These are phyloP conservation scores for Drosophila suboccidentalis DNA, from an alignment of 2,888 invertebrate genomes.

Conservation along the genomic window DNA sequence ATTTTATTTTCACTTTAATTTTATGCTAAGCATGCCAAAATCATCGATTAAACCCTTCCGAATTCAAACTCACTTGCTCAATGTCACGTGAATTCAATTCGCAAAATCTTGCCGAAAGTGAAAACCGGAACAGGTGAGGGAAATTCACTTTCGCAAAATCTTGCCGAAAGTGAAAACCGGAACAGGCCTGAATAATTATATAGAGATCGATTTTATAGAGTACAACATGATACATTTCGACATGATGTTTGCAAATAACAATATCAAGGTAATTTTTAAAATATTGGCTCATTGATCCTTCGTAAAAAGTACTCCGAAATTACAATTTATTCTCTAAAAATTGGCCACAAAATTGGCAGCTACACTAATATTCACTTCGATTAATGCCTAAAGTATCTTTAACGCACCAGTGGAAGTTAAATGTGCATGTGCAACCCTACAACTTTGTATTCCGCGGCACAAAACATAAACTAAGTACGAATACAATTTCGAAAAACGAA, in stretches of 20 bases:
- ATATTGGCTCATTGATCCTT: constrained; percentile 12
- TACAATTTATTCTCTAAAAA: not conserved
- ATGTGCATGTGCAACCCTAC: constrained; percentile 24
- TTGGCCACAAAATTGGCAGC: constrained; percentile 12
- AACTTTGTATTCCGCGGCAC: constrained; percentile 23
- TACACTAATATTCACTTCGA: constrained; percentile 28
- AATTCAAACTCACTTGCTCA: no score
- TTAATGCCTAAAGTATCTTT: constrained; percentile 21
- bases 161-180: no score
- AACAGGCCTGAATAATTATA: no score
- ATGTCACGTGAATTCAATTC: no score
- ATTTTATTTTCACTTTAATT: no score
- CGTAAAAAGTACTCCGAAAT: constrained; percentile 3
- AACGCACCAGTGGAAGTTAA: constrained; percentile 30
- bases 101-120: no score
- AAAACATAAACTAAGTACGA: constrained; percentile 19
- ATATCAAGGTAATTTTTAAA: not conserved
- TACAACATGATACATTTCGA: not conserved
- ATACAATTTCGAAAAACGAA: not conserved
- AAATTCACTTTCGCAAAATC: no score
- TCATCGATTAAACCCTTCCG: no score
- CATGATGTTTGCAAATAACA: not conserved
- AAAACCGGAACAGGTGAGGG: no score
- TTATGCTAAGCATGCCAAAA: no score
- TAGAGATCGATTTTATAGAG: not conserved